Percentiles rank a stretch among this genome's conserved stretches.
These are phyloP conservation scores for Cydia pomonella DNA, from an alignment of 1,140 invertebrate genomes.

Conservation along the genomic window DNA sequence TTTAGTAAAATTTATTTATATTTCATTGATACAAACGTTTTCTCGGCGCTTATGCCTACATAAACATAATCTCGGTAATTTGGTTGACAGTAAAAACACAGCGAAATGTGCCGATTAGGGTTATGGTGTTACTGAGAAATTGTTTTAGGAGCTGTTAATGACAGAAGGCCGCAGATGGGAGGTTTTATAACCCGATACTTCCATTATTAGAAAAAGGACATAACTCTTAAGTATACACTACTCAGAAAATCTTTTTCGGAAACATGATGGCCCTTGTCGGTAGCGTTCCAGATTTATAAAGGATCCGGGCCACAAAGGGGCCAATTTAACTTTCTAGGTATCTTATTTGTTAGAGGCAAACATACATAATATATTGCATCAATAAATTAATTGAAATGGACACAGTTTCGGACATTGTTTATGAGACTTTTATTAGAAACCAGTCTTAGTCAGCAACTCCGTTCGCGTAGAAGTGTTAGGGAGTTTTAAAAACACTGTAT, in stretches of 20 bases:
- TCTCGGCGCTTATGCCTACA: too few species aligned
- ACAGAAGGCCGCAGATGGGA: background rate
- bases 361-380: background rate
- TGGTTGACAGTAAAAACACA: conserved; percentile 1
- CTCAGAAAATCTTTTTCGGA: background rate
- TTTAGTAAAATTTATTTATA: too few species aligned
- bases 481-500: too few species aligned
- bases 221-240: background rate
- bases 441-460: too few species aligned
- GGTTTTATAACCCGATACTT: conserved; percentile 1
- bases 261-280: background rate
- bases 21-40: too few species aligned
- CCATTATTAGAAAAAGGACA: background rate
- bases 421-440: too few species aligned
- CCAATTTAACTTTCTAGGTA: conserved; percentile 1
- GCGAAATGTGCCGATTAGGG: conserved; percentile 12
- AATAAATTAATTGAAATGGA: background rate
- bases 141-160: conserved; percentile 22
- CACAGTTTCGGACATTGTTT: too few species aligned
- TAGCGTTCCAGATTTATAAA: conserved; percentile 8
- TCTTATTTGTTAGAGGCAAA: background rate
- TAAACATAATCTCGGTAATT: conserved; percentile 7
- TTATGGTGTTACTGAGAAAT: conserved; percentile 19
- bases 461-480: too few species aligned
- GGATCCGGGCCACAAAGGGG: background rate